These are phyloP conservation scores for Ceratina calcarata DNA, from an alignment of 1,140 invertebrate genomes.

Conservation along the genomic window DNA sequence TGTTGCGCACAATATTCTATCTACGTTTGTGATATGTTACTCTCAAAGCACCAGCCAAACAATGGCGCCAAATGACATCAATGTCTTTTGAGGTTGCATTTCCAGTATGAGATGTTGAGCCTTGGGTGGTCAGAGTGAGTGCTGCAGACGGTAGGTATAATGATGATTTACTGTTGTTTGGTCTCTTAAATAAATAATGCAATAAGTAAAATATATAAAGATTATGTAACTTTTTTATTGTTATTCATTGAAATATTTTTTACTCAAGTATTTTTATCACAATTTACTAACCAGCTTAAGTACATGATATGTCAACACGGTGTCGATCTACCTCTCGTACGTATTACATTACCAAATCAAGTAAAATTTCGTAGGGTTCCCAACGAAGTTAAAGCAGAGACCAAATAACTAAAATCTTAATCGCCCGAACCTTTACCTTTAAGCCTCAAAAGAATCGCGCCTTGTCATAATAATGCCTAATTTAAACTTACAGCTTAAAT, in stretches of 20 bases:
- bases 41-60: conserved; percentile 78
- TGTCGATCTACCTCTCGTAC: conserved; percentile 5
- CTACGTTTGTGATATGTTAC: conserved; percentile 79
- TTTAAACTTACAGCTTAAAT: conserved; percentile 81
- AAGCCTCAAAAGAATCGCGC: conserved; percentile 71
- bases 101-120: conserved; percentile 77
- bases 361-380: not conserved
- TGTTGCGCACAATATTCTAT: conserved; percentile 77
- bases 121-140: conserved; percentile 72
- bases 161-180: conserved; percentile 76
- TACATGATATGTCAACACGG: not conserved
- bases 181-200: conserved; percentile 65
- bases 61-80: conserved; percentile 76
- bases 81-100: conserved; percentile 79
- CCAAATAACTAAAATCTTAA: conserved; percentile 73
- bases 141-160: conserved; percentile 79
- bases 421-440: conserved; percentile 68
- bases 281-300: conserved; percentile 2
- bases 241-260: not conserved
- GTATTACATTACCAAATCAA: not conserved
- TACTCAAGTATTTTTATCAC: not conserved
- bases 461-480: conserved; percentile 77
- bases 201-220: not conserved
- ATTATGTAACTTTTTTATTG: not conserved
- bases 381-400: conserved; percentile 61